Conservation (phyloP, 2,888 invertebrate genomes). For the Heliconius sara region DNA sequence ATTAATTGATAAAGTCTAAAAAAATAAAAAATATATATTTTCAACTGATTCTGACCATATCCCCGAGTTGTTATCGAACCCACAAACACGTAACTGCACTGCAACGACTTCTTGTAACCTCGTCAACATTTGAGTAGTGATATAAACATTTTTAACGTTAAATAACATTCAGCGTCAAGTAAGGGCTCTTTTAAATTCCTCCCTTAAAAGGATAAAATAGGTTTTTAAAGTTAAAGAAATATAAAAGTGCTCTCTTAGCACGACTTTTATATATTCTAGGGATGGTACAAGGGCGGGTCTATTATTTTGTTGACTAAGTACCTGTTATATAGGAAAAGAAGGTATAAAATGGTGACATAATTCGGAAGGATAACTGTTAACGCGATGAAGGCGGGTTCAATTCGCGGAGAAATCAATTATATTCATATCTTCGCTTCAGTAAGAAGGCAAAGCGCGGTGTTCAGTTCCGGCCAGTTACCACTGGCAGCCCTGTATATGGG, state of each 20-base stretch:
- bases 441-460: neutral
- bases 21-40: too few species aligned
- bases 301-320: constrained; percentile 14
- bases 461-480: neutral
- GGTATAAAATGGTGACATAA: neutral
- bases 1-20: too few species aligned
- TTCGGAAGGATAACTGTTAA: neutral
- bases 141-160: neutral
- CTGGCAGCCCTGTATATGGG: neutral
- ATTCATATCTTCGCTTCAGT: neutral
- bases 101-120: too few species aligned
- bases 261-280: constrained; percentile 2
- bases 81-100: too few species aligned
- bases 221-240: constrained; percentile 18
- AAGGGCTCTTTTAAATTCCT: constrained; percentile 14
- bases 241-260: constrained; percentile 4
- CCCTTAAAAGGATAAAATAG: constrained; percentile 4
- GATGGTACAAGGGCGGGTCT: constrained; percentile 5
- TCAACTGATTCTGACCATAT: too few species aligned
- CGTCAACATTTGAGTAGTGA: neutral
- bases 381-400: neutral
- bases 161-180: constrained; percentile 10
- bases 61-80: too few species aligned
- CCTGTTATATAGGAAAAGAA: neutral
- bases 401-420: neutral